Percentiles rank a stretch among this genome's conserved stretches.
These are phyloP conservation scores for Choloepus didactylus DNA, from an alignment of 2,797 vertebrate species.

Conservation along the genomic window DNA sequence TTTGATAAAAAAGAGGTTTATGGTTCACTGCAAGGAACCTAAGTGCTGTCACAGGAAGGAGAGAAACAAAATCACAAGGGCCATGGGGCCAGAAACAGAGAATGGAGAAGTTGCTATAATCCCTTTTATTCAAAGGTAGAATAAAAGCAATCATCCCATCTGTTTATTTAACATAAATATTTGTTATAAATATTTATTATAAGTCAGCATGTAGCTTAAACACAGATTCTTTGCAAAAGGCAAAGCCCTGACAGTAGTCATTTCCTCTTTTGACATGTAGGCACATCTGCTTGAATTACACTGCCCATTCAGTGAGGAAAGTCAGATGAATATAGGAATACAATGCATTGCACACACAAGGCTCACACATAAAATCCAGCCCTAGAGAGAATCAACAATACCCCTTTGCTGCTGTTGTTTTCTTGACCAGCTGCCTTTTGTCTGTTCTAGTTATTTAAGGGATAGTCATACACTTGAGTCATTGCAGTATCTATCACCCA, in stretches of 20 bases:
- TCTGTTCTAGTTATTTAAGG: background rate
- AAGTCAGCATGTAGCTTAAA: background rate
- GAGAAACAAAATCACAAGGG: background rate
- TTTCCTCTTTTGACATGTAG: slow-evolving; percentile 80
- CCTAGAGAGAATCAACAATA: background rate
- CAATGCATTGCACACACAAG: slow-evolving; percentile 62
- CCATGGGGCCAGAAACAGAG: background rate
- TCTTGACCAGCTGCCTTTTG: background rate
- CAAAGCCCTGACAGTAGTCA: background rate
- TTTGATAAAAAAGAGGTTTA: background rate
- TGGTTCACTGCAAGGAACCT: background rate
- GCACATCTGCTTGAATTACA: slow-evolving; percentile 75
- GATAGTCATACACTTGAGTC: background rate
- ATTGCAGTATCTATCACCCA: too few relatives aligned
- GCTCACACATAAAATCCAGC: background rate
- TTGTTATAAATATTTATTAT: slow-evolving; percentile 32
- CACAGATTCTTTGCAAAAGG: background rate
- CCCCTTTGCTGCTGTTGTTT: background rate
- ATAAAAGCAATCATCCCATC: background rate
- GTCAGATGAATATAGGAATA: slow-evolving; percentile 74
- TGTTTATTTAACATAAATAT: slow-evolving; percentile 55
- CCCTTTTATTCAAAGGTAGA: slow-evolving; percentile 17
- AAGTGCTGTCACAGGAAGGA: background rate
- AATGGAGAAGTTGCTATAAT: background rate
- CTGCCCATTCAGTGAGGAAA: slow-evolving; percentile 83